Evolutionary conservation across 2,888 invertebrate species (phyloP).

Genomic region (Andrena flavipes): DNA sequence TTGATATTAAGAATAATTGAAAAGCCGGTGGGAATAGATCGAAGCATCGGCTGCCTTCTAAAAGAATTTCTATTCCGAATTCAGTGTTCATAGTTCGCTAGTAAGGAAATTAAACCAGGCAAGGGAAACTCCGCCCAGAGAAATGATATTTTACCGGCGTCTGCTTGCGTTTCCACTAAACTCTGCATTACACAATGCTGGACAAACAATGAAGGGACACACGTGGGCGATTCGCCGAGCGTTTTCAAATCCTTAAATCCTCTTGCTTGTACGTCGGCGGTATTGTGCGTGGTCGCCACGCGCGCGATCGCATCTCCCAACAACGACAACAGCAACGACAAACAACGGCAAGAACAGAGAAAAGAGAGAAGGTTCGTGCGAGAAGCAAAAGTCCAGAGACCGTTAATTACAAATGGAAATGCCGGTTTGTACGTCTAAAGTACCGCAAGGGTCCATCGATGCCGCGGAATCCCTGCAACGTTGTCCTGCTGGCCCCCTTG

Average conservation of each 20-base stretch:
- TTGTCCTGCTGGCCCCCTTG: slow-evolving; percentile 18
- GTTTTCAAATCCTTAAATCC: slow-evolving; percentile 7
- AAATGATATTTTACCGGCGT: slow-evolving; percentile 50
- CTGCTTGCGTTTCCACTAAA: slow-evolving; percentile 25
- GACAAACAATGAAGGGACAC: slow-evolving; percentile 27
- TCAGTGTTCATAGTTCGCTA: background rate
- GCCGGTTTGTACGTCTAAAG: background rate
- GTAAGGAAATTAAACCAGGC: no score
- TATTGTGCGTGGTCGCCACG: slow-evolving; percentile 31
- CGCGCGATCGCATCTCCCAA: background rate
- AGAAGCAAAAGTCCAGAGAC: background rate
- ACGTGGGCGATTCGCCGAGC: slow-evolving; percentile 6
- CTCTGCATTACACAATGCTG: slow-evolving; percentile 43
- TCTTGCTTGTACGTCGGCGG: background rate
- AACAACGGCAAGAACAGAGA: background rate
- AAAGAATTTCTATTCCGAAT: background rate
- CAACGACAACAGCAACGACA: background rate
- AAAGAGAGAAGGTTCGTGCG: background rate
- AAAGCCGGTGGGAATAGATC: no score
- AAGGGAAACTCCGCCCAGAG: background rate
- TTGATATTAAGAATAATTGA: no score
- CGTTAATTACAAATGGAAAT: background rate
- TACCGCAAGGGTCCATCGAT: background rate
- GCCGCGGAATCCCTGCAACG: background rate
- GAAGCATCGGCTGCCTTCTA: background rate